Conservation (phyloP, 2,888 invertebrate species). For the Habrosyne pyritoides region DNA sequence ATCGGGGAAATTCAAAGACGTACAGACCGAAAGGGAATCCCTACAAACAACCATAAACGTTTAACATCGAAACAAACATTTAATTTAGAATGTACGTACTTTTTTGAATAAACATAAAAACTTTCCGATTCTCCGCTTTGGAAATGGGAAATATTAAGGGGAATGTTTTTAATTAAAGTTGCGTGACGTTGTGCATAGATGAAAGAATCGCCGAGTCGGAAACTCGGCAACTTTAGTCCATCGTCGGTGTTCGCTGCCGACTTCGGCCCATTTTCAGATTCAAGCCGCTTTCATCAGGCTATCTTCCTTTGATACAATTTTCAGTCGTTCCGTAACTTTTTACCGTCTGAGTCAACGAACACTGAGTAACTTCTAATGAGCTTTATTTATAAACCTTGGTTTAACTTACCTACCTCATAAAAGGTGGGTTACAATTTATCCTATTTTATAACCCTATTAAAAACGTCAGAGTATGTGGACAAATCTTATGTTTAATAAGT, state of each 20-base stretch:
- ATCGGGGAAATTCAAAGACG: slow-evolving; percentile 38
- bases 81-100: slow-evolving; percentile 53
- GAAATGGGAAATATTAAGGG: slow-evolving; percentile 45
- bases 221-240: slow-evolving; percentile 34
- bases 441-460: not conserved
- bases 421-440: not conserved
- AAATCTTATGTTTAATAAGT: too few species aligned
- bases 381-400: not conserved
- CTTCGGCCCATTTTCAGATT: slow-evolving; percentile 11
- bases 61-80: slow-evolving; percentile 51
- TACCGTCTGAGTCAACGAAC: slow-evolving; percentile 1
- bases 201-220: slow-evolving; percentile 28
- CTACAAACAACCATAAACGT: slow-evolving; percentile 42
- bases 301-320: slow-evolving; percentile 13
- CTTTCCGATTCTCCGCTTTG: slow-evolving; percentile 43
- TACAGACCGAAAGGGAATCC: slow-evolving; percentile 35
- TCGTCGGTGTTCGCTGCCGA: slow-evolving; percentile 20
- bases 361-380: slow-evolving; percentile 8
- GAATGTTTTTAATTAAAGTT: slow-evolving; percentile 69
- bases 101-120: slow-evolving; percentile 54
- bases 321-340: slow-evolving; percentile 6
- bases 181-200: slow-evolving; percentile 49
- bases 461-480: too few species aligned
- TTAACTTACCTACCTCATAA: not conserved
- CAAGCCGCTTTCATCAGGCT: slow-evolving; percentile 19